Evolutionary conservation across 2,888 invertebrate species (phyloP), one percentile per base, ranked within the genome.

Genomic region (Phengaris arion): DNA sequence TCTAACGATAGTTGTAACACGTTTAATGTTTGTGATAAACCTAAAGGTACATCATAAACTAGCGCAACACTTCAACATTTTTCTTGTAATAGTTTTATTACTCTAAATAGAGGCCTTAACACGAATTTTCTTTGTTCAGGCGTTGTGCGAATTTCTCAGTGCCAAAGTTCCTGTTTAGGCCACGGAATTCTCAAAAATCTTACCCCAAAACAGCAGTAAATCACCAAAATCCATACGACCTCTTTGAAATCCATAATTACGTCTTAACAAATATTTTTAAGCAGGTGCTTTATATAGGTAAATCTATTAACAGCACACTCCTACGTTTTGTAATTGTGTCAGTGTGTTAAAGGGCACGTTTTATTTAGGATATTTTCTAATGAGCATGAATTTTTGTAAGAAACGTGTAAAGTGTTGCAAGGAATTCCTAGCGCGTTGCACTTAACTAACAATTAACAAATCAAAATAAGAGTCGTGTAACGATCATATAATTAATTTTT

Each of bases 311-410:
- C 15, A 13, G 12, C 51, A 51, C 54, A 54, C 12, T 15, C 15
- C 12, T 12, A 35, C 35, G 35, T 82, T 81, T 81, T 78, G 82
- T 77, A 82, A 84, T 76, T 79, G 76, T 79, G 77, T 78, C 80
- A 81, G 78, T 85, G 81, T 83, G 81, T 77, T 81, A 84, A 80
- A 48, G 74, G 79, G 79, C 85, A 85, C 85, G 85, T 72, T 72
- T 72, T 12, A 12, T 3, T 54, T 22, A 13, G 6, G 12, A 12
- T 13, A 54, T 22, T 22, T 70, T 72, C 35, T 52, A 52, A 7
- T 52, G n/a, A 72, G 6, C 22, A 51, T 51, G n/a, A 70, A 6
- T 69, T 15, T 70, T 70, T 51, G 48, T 69, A 48, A 70, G 15
- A 70, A 51, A 51, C 48, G 22, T 70, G 51, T 70, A 51, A 70